phyloP scores from a whole-genome alignment of 2,113 vertebrate species.

The Chaetops frenatus region DNA sequence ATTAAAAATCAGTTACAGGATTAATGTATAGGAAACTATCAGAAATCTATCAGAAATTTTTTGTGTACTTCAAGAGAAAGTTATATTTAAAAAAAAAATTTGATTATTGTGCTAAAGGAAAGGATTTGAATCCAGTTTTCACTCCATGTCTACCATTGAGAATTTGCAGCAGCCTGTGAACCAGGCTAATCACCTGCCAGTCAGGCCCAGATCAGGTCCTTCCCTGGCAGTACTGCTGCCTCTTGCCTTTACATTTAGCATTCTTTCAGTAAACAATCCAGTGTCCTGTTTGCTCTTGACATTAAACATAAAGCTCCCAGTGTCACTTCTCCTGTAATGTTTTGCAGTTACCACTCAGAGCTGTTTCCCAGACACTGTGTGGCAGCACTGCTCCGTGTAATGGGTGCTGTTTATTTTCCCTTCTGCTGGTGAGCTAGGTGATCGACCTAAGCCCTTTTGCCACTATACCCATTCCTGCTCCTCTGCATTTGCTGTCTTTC shows the following conservation, averaged over 20 bases:
- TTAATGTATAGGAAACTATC: background rate
- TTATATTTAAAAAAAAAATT: background rate
- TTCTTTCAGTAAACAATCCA: background rate
- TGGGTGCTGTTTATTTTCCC: background rate
- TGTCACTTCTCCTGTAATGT: background rate
- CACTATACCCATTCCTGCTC: background rate
- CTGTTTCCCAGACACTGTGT: background rate
- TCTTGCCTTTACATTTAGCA: background rate
- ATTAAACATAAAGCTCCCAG: background rate
- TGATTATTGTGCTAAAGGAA: background rate
- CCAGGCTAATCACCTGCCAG: background rate
- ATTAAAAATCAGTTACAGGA: background rate
- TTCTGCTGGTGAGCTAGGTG: background rate
- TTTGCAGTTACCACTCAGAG: background rate
- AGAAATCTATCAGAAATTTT: background rate
- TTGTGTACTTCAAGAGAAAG: background rate
- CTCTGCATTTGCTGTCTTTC: background rate
- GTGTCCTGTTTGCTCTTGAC: background rate
- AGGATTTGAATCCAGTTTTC: background rate
- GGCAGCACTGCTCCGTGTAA: slow-evolving; percentile 44
- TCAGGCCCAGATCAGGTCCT: background rate
- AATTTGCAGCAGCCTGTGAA: background rate
- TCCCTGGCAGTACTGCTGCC: background rate
- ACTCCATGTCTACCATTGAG: background rate
- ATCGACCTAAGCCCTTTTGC: background rate